These are phyloP conservation scores for Larimichthys polyactis DNA, from an alignment of 2,113 vertebrate species.

Conservation along the genomic window DNA sequence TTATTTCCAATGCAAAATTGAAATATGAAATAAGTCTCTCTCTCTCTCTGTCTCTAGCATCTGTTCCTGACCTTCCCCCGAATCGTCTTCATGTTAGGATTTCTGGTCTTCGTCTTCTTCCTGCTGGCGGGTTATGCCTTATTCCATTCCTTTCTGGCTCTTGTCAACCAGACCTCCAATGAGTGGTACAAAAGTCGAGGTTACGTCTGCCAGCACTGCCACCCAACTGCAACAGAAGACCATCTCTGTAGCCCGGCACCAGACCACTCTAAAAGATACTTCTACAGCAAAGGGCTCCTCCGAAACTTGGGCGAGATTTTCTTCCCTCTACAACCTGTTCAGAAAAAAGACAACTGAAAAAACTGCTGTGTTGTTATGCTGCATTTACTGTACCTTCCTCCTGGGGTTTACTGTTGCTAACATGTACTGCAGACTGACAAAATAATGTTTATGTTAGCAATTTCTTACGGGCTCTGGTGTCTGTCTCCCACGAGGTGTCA, in stretches of 20 bases:
- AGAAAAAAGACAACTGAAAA: slow-evolving; percentile 69
- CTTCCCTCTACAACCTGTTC: slow-evolving; percentile 69
- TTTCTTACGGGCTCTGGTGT: slow-evolving; percentile 1
- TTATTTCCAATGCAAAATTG: not conserved
- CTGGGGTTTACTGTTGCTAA: not conserved
- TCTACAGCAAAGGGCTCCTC: slow-evolving; percentile 87
- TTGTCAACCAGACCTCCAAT: slow-evolving; percentile 93
- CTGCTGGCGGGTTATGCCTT: slow-evolving; percentile 89
- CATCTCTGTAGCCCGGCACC: slow-evolving; percentile 45
- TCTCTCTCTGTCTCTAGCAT: slow-evolving; percentile 80
- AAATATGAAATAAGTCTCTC: not conserved
- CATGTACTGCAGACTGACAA: not conserved
- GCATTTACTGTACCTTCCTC: slow-evolving; percentile 12
- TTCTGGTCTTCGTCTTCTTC: slow-evolving; percentile 88
- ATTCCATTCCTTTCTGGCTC: slow-evolving; percentile 87
- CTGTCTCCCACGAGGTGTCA: not conserved
- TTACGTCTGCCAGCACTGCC: slow-evolving; percentile 77
- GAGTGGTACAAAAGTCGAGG: slow-evolving; percentile 90
- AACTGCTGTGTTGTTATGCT: not conserved
- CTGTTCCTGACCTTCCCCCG: slow-evolving; percentile 95
- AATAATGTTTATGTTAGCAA: slow-evolving; percentile 27
- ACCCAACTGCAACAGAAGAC: slow-evolving; percentile 57
- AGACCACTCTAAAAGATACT: slow-evolving; percentile 77
- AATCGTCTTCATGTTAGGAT: slow-evolving; percentile 94
- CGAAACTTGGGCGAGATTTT: slow-evolving; percentile 91